phyloP scores from a whole-genome alignment of 2,797 vertebrate genomes.

The Pipistrellus kuhlii region DNA sequence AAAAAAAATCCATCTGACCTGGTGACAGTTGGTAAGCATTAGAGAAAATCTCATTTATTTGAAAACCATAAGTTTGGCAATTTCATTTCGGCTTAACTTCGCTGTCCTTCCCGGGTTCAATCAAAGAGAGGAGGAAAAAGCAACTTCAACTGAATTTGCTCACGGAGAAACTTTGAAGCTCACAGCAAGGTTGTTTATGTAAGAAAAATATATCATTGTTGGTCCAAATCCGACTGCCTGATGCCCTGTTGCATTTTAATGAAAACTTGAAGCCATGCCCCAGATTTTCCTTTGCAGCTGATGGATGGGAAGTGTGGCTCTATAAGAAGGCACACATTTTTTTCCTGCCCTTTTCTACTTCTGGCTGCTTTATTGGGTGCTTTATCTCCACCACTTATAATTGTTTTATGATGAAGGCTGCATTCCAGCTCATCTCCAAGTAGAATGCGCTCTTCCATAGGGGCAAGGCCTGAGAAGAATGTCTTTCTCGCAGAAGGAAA shows the following conservation, averaged over 20 bases:
- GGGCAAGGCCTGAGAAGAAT: neutral
- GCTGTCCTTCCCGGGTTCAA: slow-evolving; percentile 53
- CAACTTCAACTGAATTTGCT: slow-evolving; percentile 58
- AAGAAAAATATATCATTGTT: slow-evolving; percentile 59
- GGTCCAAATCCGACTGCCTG: slow-evolving; percentile 49
- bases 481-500: slow-evolving; percentile 62
- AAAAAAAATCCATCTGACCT: slow-evolving; percentile 81
- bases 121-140: slow-evolving; percentile 64
- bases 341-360: slow-evolving; percentile 48
- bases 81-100: slow-evolving; percentile 79
- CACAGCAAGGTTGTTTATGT: slow-evolving; percentile 1
- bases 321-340: neutral
- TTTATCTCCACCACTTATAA: slow-evolving; percentile 59
- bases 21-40: slow-evolving; percentile 80
- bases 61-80: slow-evolving; percentile 78
- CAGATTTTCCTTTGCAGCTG: slow-evolving; percentile 54
- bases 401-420: slow-evolving; percentile 56
- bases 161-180: slow-evolving; percentile 57
- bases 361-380: slow-evolving; percentile 35
- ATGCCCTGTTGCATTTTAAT: slow-evolving; percentile 60
- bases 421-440: slow-evolving; percentile 60
- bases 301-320: neutral
- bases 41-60: slow-evolving; percentile 82
- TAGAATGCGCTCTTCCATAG: slow-evolving; percentile 42
- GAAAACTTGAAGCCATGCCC: slow-evolving; percentile 57